phyloP scores from a whole-genome alignment of 2,113 vertebrate species.

The Pollimyrus isidori region DNA sequence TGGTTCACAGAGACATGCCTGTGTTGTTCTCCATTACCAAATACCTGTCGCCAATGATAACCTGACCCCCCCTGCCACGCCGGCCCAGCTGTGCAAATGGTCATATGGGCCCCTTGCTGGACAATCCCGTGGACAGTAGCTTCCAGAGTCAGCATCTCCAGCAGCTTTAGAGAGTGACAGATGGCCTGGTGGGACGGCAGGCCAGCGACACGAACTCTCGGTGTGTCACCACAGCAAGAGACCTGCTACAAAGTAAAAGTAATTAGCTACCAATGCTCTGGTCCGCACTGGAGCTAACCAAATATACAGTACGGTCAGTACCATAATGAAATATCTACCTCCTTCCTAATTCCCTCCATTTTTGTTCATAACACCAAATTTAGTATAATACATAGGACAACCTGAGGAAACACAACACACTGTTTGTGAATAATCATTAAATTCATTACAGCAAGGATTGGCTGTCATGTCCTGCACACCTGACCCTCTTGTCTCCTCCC shows the following conservation, averaged over 20 bases:
- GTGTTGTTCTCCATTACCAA: neutral
- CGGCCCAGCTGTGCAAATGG: neutral
- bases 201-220: neutral
- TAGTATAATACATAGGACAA: neutral
- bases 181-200: neutral
- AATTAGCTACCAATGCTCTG: neutral
- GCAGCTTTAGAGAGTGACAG: neutral
- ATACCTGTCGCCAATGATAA: neutral
- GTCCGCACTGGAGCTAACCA: neutral
- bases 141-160: neutral
- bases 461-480: neutral
- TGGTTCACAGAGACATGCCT: neutral
- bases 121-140: neutral
- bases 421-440: neutral
- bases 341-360: neutral
- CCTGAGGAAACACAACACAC: neutral
- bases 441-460: neutral
- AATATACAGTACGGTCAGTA: neutral
- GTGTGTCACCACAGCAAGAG: neutral
- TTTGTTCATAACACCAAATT: neutral
- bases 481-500: neutral
- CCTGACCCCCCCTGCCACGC: neutral
- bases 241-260: neutral
- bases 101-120: neutral
- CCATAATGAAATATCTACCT: neutral